phyloP scores from a whole-genome alignment of 2,797 vertebrate genomes.

The Lepus oiostolus region DNA sequence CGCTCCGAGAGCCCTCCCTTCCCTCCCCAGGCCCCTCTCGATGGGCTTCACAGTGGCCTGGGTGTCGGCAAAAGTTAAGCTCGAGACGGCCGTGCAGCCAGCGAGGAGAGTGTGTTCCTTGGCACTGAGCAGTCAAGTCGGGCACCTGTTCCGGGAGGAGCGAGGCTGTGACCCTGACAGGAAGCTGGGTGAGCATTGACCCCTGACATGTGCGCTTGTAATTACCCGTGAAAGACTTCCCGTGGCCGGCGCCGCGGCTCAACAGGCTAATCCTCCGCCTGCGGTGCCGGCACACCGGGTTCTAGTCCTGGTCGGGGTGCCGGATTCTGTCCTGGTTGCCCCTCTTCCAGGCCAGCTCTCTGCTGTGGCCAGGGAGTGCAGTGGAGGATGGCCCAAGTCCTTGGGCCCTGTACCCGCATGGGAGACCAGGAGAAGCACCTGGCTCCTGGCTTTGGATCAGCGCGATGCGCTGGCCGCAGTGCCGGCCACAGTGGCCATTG shows the following conservation, averaged over 20 bases:
- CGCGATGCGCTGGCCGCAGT: too few relatives aligned
- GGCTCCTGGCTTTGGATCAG: too few relatives aligned
- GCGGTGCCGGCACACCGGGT: too few relatives aligned
- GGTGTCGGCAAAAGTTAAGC: not conserved
- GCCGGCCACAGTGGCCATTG: fast-evolving
- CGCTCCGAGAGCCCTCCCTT: not conserved
- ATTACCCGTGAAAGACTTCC: not conserved
- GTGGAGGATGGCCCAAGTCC: too few relatives aligned
- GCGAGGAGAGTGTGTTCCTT: not conserved
- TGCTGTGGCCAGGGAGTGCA: too few relatives aligned
- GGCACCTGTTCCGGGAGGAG: not conserved
- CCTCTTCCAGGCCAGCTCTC: too few relatives aligned
- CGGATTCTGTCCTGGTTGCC: too few relatives aligned
- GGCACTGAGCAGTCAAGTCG: fast-evolving
- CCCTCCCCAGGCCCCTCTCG: not conserved
- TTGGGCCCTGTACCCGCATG: too few relatives aligned
- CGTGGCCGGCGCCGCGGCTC: too few relatives aligned
- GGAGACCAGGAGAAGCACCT: too few relatives aligned
- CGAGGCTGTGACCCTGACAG: not conserved
- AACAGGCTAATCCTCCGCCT: too few relatives aligned
- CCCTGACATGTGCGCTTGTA: not conserved
- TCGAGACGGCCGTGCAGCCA: fast-evolving
- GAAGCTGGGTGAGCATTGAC: not conserved
- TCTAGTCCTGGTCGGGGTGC: too few relatives aligned
- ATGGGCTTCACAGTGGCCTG: not conserved